These are phyloP conservation scores for Onychostoma macrolepis DNA, from an alignment of 2,113 vertebrate genomes.

Conservation along the genomic window DNA sequence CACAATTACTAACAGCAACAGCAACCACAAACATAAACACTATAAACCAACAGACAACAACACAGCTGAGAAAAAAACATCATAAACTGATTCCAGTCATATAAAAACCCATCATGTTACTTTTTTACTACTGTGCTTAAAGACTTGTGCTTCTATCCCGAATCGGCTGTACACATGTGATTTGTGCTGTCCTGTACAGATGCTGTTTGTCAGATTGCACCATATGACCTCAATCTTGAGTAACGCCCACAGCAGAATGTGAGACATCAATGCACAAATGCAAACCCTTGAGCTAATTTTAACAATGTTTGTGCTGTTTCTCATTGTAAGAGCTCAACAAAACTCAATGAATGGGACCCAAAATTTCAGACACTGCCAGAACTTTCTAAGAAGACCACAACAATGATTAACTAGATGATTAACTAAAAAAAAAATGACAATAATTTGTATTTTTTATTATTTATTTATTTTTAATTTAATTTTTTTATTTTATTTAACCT, in stretches of 20 bases:
- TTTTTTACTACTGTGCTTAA: not conserved
- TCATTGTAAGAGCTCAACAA: not conserved
- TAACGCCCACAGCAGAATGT: not conserved
- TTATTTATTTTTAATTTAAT: too few species aligned
- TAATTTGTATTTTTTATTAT: too few species aligned
- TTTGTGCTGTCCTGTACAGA: not conserved
- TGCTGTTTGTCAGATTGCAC: not conserved
- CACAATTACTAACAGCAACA: not conserved
- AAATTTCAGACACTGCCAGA: not conserved
- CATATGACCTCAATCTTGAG: not conserved
- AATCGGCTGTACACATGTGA: not conserved
- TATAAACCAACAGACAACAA: constrained; percentile 8
- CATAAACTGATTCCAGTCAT: not conserved
- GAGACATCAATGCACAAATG: not conserved
- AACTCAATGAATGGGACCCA: not conserved
- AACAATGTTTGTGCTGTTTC: not conserved
- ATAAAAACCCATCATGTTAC: not conserved
- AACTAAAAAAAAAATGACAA: too few species aligned
- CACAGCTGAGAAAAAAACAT: not conserved
- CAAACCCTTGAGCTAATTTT: not conserved
- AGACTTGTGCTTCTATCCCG: not conserved
- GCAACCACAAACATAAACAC: not conserved
- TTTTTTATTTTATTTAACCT: too few species aligned
- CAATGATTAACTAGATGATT: too few species aligned
- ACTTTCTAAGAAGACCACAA: not conserved